Evolutionary conservation across 2,113 vertebrate species (phyloP).

Genomic region (Tor tambroides): DNA sequence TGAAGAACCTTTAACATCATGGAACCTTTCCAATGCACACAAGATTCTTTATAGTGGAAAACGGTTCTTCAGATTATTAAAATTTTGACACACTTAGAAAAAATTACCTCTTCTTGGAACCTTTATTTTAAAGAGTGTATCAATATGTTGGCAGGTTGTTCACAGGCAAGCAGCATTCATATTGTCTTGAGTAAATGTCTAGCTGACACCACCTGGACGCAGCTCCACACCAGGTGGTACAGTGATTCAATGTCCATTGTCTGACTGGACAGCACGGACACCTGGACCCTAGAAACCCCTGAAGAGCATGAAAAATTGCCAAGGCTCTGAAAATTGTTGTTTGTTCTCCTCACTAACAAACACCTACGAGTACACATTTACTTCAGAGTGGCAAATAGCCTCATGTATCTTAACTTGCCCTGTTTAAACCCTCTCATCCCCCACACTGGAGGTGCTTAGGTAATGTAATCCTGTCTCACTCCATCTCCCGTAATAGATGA

Average conservation of each 20-base stretch:
- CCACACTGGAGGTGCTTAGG: slow-evolving; percentile 35
- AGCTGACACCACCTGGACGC: background rate
- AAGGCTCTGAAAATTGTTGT: background rate
- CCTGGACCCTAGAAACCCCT: slow-evolving; percentile 11
- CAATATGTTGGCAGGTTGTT: background rate
- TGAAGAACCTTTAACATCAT: too few species aligned
- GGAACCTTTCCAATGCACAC: too few species aligned
- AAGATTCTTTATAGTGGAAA: too few species aligned
- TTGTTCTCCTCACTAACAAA: slow-evolving; percentile 21
- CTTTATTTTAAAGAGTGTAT: too few species aligned
- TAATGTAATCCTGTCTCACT: slow-evolving; percentile 41
- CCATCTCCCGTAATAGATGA: slow-evolving; percentile 46
- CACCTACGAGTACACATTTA: slow-evolving; percentile 6
- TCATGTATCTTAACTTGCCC: slow-evolving; percentile 46
- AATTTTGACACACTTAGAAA: too few species aligned
- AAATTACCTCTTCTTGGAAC: too few species aligned
- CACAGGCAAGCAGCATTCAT: background rate
- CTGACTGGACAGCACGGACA: background rate
- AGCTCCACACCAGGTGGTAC: background rate
- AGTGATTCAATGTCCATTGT: slow-evolving; percentile 19
- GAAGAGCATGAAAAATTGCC: slow-evolving; percentile 22
- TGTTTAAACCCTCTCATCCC: slow-evolving; percentile 30
- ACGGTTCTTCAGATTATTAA: too few species aligned
- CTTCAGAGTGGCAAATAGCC: background rate
- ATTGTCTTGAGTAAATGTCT: background rate